Percentiles rank a stretch among this genome's conserved stretches.
Evolutionary conservation across 2,113 vertebrate genomes (phyloP).

Genomic region (Pan paniscus): DNA sequence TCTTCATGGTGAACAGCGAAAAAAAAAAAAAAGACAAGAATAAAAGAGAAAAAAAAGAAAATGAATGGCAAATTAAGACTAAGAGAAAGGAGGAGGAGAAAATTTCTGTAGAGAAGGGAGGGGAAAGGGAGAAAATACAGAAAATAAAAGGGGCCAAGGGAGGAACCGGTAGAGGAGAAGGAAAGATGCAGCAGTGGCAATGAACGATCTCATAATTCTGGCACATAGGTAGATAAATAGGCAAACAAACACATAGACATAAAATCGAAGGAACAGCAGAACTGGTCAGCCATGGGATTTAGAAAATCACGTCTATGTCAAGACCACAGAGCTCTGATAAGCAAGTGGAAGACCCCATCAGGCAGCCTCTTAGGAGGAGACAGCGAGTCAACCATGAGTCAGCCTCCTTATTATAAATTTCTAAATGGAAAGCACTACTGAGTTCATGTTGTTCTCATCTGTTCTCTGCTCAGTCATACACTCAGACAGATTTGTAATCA

Average conservation of each 20-base stretch:
- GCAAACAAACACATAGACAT: not conserved
- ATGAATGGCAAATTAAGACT: not conserved
- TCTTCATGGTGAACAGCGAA: not conserved
- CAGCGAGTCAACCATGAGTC: not conserved
- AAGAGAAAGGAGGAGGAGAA: conserved; percentile 29
- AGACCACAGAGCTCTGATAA: not conserved
- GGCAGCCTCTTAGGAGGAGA: not conserved
- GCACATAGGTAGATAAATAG: not conserved
- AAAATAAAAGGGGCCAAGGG: not conserved
- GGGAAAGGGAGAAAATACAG: not conserved
- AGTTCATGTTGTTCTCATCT: not conserved
- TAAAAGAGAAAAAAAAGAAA: not conserved
- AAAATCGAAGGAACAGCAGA: not conserved
- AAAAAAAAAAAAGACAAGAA: not conserved
- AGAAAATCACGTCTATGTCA: not conserved
- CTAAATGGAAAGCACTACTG: not conserved
- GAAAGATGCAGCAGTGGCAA: not conserved
- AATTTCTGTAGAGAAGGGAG: not conserved
- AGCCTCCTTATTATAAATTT: conserved; percentile 8
- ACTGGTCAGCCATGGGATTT: not conserved
- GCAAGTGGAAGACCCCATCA: not conserved
- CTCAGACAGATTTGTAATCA: not conserved
- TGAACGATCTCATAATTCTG: not conserved
- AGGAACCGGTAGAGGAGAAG: conserved; percentile 5
- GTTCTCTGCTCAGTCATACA: not conserved